Evolutionary conservation across 2,113 vertebrate genomes (phyloP).

Genomic region (Prolemur simus): DNA sequence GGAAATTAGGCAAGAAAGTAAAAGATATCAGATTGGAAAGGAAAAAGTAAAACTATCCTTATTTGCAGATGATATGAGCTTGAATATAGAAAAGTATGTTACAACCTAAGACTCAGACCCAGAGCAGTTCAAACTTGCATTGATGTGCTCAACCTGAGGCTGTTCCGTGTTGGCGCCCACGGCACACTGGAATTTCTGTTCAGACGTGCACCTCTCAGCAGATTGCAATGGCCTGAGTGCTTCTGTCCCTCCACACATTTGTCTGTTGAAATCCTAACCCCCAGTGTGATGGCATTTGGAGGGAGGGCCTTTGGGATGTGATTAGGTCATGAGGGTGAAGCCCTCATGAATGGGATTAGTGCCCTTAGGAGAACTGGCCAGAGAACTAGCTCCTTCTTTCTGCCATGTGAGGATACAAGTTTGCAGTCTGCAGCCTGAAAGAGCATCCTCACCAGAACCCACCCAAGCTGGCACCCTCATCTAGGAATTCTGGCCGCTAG

Average conservation of each 20-base stretch:
- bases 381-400: neutral
- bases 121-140: neutral
- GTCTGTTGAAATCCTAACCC: neutral
- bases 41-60: neutral
- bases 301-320: no score
- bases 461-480: neutral
- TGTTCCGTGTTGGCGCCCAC: fast-evolving
- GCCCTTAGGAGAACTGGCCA: neutral
- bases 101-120: neutral
- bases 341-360: neutral
- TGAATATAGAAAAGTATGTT: neutral
- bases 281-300: neutral
- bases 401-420: fast-evolving
- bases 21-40: neutral
- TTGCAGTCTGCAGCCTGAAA: no score
- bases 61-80: neutral
- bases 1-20: neutral
- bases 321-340: neutral
- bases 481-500: neutral
- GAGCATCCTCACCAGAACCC: no score
- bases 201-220: neutral
- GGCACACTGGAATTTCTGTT: fast-evolving
- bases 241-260: no score
- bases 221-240: neutral
- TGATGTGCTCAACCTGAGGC: fast-evolving